Evolutionary conservation across 2,113 vertebrate species (phyloP), one percentile per base, ranked within the genome.

Genomic region (Elanus axillaris): DNA sequence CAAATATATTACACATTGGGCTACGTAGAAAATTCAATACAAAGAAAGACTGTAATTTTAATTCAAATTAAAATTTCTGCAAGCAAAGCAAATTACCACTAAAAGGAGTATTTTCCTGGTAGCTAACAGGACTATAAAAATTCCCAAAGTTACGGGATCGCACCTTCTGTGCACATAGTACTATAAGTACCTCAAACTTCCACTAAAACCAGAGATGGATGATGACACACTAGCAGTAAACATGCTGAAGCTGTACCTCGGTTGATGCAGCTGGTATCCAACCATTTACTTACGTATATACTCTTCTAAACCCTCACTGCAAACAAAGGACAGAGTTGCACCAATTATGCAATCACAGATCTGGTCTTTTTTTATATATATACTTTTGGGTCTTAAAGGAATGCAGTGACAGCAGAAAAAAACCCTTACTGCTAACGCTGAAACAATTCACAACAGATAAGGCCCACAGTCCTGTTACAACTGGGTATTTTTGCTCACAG

Each of bases 181-280:
- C 19, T 42, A 18, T 0, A 8, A 75, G 32, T 17, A 42, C 26
- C 50, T 55, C 36, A 36, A n/a, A 40, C 14, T 32, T 62, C 36
- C n/a, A 64, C 74, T 50, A 31, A 36, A 75, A 47, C 0, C 69
- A 86, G 50, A 56, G 43, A 8, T 3, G 10, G 48, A 22, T 32
- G 32, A 82, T 6, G 32, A 36, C 43, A 71, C 6, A 1, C 15
- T 11, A 13, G 58, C 47, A 66, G n/a, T 27, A 76, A 31, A 15
- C 26, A 31, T 0, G 0, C 47, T 47, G 32, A 38, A 71, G 43
- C 29, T 20, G 29, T 18, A 34, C 68, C 43, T 40, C 3, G 0
- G 55, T 9, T 36, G 50, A 26, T 7, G 32, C 45, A 79, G n/a
- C 50, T 71, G 20, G 17, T 17, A 48, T 27, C 47, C 74, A 88